Evolutionary conservation across 2,797 vertebrate species (phyloP), one percentile per base, ranked within the genome.

Genomic region (Leuciscus waleckii): DNA sequence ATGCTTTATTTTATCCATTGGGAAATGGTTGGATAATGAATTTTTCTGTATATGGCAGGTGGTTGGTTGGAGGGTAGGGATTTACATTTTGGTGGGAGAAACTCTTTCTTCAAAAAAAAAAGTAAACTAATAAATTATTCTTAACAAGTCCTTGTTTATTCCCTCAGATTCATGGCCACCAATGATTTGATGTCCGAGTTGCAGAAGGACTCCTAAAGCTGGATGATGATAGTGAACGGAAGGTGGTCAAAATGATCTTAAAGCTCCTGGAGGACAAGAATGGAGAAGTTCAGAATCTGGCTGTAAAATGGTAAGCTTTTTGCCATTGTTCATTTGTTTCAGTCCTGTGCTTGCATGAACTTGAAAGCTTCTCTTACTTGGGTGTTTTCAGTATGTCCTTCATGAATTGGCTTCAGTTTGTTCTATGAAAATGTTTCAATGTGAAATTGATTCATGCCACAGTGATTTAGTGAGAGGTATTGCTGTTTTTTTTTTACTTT

Each of bases 101-200:
- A 23, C 11, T 14, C 14, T 0, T 67, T 35, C 46, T 75, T 74
- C 16, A 46, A 46, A 46, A 73, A n/a, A 26, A 23, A 51, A 71
- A 70, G 2, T n/a, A 1, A 7, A 41, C 16, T 19, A 2, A 13
- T 32, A 21, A 51, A 29, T 73, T 8, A 49, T 74, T 49, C n/a
- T 6, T 51, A 35, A 77, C 19, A 41, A 68, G 2, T 41, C 63
- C 26, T 65, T 21, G 10, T 77, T 43, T 70, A 23, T 90, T 54
- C 19, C 43, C 67, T 71, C 92, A 99, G 98, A 94, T 99, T 99
- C 90, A 99, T 99, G 98, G 98, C 98, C 92, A 99, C 98, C 23
- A 99, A 99, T 90, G 98, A 99, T 91, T 94, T 99, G 95, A 99
- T 99, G 98, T 98, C 98, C 1, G 98, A 99, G 93, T 94, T 99